A percentile compares a stretch with the other conserved stretches of the same genome.
Conservation (phyloP, 2,797 vertebrate species). For the Sebastes cheni region DNA sequence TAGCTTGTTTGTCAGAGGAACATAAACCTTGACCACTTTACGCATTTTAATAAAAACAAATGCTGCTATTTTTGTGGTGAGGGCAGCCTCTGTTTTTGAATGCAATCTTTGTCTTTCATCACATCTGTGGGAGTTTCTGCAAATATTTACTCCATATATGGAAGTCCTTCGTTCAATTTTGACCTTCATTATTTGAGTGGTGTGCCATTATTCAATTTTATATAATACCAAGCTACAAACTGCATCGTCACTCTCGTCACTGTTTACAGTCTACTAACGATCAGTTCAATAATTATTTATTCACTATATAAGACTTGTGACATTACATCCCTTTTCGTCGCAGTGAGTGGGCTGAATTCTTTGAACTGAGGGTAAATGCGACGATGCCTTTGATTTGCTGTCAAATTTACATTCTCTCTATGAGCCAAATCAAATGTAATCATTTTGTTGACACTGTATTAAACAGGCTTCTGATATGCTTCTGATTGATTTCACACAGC, state of each 20-base stretch:
- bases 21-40: background rate
- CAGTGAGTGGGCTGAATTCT: background rate
- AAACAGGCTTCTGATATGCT: background rate
- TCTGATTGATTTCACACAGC: background rate
- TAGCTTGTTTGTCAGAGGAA: background rate
- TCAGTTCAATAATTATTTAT: background rate
- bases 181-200: background rate
- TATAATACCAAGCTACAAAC: background rate
- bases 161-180: background rate
- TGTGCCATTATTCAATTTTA: background rate
- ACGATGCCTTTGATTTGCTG: background rate
- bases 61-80: background rate
- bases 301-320: background rate
- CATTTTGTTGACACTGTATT: background rate
- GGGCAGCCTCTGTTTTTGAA: background rate
- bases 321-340: background rate
- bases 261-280: background rate
- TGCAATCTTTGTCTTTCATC: background rate
- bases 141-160: background rate
- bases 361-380: background rate
- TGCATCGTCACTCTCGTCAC: background rate
- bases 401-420: background rate
- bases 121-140: background rate
- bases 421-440: background rate
- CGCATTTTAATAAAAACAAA: background rate